Conservation (phyloP, 2,888 invertebrate genomes). For the Pantelozetes paolii region DNA sequence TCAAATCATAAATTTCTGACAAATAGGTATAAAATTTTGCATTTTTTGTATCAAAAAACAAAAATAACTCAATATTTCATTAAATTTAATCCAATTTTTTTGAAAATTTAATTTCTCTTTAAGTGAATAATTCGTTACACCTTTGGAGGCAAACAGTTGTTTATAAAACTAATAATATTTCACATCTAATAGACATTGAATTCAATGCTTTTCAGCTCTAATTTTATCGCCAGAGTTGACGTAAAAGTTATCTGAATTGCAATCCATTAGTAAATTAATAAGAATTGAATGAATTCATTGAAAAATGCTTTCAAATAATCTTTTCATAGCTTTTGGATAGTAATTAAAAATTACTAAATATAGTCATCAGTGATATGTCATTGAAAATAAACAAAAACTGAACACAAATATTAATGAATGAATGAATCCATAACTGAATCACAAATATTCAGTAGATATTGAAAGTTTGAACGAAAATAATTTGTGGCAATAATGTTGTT, state of each 20-base stretch:
- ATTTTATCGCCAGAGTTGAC: not conserved
- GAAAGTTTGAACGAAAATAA: not conserved
- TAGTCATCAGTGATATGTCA: not conserved
- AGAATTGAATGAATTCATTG: not conserved
- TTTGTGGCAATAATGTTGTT: not conserved
- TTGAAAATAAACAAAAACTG: not conserved
- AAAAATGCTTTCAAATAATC: too few species aligned
- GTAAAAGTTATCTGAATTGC: not conserved
- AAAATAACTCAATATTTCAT: too few species aligned
- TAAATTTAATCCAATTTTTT: too few species aligned
- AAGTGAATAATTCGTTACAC: not conserved
- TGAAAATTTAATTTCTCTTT: too few species aligned
- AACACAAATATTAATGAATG: too few species aligned
- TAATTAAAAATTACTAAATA: not conserved
- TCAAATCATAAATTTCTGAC: too few species aligned
- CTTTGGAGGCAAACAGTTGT: not conserved
- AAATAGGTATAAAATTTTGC: too few species aligned
- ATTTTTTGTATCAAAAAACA: too few species aligned
- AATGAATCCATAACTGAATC: not conserved
- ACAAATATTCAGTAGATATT: not conserved
- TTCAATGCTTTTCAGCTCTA: not conserved
- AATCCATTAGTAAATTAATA: constrained; percentile 1
- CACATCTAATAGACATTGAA: not conserved
- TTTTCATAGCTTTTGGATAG: not conserved
- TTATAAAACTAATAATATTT: not conserved